These are phyloP conservation scores for Chrysomallon squamiferum DNA, from an alignment of 1,140 invertebrate species.

Conservation along the genomic window DNA sequence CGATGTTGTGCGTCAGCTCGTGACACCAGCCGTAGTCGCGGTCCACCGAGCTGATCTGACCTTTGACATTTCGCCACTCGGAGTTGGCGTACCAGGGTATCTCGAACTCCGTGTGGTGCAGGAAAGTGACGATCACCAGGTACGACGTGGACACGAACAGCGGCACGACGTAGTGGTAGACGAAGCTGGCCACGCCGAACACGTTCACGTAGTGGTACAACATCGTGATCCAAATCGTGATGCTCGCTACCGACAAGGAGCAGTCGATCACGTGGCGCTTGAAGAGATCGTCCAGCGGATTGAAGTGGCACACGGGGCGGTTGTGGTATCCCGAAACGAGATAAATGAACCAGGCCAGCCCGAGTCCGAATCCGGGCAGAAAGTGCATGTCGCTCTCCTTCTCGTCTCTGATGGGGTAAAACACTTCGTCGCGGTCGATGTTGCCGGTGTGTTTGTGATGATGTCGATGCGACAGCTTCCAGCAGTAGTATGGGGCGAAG, in stretches of 20 bases:
- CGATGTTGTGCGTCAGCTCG: constrained; percentile 62
- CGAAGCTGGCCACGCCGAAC: constrained; percentile 28
- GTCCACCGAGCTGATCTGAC: constrained; percentile 64
- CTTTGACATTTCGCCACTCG: constrained; percentile 61
- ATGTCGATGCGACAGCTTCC: constrained; percentile 43
- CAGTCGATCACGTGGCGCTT: constrained; percentile 31
- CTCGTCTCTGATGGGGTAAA: constrained; percentile 37
- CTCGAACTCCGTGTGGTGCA: constrained; percentile 62
- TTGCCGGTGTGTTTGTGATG: constrained; percentile 47
- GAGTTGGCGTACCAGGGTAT: constrained; percentile 63
- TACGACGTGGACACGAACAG: constrained; percentile 55
- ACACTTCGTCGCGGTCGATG: constrained; percentile 49
- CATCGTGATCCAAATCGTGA: constrained; percentile 36
- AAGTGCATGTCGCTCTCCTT: constrained; percentile 10
- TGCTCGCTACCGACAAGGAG: constrained; percentile 33
- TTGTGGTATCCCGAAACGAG: constrained; percentile 36
- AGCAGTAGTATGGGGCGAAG: constrained; percentile 40
- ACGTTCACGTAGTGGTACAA: constrained; percentile 29
- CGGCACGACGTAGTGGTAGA: constrained; percentile 62
- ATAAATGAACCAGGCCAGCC: constrained; percentile 44
- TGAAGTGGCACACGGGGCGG: constrained; percentile 35
- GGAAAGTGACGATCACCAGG: constrained; percentile 63
- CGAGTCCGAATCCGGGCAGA: constrained; percentile 40
- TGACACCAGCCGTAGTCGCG: constrained; percentile 63
- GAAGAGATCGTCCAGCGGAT: constrained; percentile 26